Evolutionary conservation across 2,797 vertebrate genomes (phyloP).

Genomic region (Thripadectes ignobilis): DNA sequence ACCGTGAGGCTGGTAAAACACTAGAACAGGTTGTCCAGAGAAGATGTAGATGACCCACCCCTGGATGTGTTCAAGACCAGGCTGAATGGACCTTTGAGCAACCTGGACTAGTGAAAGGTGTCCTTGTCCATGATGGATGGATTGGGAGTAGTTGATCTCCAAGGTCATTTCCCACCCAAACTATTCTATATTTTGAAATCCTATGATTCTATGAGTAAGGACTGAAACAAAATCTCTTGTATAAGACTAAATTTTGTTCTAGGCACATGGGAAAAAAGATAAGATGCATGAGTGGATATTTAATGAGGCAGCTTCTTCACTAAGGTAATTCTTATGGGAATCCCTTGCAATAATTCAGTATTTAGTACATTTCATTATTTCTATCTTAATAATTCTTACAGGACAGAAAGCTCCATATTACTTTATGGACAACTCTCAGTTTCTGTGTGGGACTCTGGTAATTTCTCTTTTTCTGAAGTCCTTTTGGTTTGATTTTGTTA

Average conservation of each 20-base stretch:
- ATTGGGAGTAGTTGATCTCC: neutral
- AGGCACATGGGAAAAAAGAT: neutral
- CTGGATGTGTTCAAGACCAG: neutral
- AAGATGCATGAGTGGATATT: neutral
- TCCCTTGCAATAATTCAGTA: neutral
- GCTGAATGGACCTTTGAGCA: neutral
- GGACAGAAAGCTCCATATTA: neutral
- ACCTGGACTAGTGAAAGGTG: neutral
- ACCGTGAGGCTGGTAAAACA: neutral
- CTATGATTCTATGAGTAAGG: neutral
- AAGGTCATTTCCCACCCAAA: neutral
- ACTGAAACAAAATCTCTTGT: neutral
- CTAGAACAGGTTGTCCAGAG: neutral
- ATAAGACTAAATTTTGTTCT: neutral
- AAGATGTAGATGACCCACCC: neutral
- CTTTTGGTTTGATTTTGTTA: neutral
- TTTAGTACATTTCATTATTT: neutral
- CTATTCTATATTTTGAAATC: neutral
- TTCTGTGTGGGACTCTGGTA: neutral
- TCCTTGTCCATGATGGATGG: neutral
- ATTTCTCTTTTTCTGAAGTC: neutral
- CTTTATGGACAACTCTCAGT: neutral
- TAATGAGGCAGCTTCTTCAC: neutral
- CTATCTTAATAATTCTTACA: neutral
- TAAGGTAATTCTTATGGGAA: neutral